These are phyloP conservation scores for Planococcus citri DNA, from an alignment of 1,140 invertebrate genomes.

Conservation along the genomic window DNA sequence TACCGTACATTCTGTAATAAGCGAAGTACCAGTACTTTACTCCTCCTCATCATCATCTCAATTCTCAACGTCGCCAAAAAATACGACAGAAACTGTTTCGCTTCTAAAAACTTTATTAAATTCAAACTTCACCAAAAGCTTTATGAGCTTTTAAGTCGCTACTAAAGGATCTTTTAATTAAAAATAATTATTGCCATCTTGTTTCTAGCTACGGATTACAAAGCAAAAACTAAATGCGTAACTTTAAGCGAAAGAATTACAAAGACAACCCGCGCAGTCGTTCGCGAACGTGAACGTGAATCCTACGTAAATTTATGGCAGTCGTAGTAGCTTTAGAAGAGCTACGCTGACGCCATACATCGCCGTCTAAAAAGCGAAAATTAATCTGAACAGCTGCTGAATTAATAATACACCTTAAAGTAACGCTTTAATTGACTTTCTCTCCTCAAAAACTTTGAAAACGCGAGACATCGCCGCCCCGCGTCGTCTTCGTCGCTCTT, in stretches of 20 bases:
- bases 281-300: neutral
- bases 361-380: neutral
- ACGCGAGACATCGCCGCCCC: no score
- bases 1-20: no score
- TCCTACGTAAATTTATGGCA: neutral
- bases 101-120: neutral
- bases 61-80: no score
- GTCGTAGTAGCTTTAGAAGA: no score
- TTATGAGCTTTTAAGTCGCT: neutral
- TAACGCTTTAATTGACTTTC: no score
- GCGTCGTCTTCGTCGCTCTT: no score
- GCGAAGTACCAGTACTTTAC: no score
- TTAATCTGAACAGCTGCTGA: neutral
- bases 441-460: no score
- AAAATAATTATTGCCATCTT: constrained; percentile 4
- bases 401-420: no score
- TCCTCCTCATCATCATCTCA: no score
- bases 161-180: constrained; percentile 2
- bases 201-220: neutral
- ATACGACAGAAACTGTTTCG: neutral
- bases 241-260: neutral
- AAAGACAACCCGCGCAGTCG: no score
- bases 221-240: neutral
- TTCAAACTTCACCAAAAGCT: constrained; percentile 3
- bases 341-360: no score